phyloP scores from a whole-genome alignment of 2,113 vertebrate species.

The Cyphotilapia sp. region DNA sequence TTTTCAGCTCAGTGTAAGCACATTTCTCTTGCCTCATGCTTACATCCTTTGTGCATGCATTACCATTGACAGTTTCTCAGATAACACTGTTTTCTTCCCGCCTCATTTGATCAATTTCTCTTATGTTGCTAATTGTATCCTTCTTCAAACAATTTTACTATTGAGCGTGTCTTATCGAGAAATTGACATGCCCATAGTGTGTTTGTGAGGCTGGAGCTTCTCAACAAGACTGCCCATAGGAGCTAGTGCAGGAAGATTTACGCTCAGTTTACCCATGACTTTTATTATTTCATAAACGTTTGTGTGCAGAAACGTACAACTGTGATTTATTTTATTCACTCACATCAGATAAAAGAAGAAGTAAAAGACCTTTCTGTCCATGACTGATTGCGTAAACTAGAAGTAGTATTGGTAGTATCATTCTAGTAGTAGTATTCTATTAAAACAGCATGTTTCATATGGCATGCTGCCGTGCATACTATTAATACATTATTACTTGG shows the following conservation, averaged over 20 bases:
- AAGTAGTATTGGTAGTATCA: not conserved
- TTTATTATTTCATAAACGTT: not conserved
- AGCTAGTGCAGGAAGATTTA: not conserved
- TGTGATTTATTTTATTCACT: not conserved
- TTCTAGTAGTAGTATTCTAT: not conserved
- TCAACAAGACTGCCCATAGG: not conserved
- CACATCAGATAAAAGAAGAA: not conserved
- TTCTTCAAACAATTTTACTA: not conserved
- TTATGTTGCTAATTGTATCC: not conserved
- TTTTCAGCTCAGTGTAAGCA: not conserved
- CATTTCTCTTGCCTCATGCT: not conserved
- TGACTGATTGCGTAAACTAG: not conserved
- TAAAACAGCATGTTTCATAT: not conserved
- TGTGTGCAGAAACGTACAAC: not conserved
- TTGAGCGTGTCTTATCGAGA: not conserved
- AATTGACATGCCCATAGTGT: not conserved
- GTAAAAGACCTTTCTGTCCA: not conserved
- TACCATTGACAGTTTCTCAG: not conserved
- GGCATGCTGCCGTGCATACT: not conserved
- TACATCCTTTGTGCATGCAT: not conserved
- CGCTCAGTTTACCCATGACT: not conserved
- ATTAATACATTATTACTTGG: conserved; percentile 7
- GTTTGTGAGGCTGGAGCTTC: not conserved
- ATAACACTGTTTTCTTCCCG: not conserved
- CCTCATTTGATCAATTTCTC: not conserved